phyloP scores from a whole-genome alignment of 2,113 vertebrate genomes.

The Egretta garzetta region DNA sequence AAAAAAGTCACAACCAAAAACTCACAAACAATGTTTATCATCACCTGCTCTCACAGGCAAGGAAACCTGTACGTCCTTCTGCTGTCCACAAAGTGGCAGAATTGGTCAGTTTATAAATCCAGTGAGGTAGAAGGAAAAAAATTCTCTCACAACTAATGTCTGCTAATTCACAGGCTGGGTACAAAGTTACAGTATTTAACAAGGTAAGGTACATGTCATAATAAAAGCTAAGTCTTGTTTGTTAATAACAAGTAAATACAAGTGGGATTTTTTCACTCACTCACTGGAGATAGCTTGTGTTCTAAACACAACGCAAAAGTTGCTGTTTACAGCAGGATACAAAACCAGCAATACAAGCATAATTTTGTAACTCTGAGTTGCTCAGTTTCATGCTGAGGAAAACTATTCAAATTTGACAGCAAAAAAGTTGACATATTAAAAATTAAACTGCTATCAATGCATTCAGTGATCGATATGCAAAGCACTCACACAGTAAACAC shows the following conservation, averaged over 20 bases:
- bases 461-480: neutral
- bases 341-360: neutral
- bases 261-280: neutral
- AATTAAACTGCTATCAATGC: neutral
- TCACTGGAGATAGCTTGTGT: neutral
- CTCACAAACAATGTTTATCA: neutral
- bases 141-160: neutral
- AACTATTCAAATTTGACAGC: neutral
- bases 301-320: neutral
- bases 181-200: neutral
- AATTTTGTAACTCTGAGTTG: neutral
- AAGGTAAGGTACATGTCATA: neutral
- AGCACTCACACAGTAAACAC: neutral
- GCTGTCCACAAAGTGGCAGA: slow-evolving; percentile 45
- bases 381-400: neutral
- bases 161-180: neutral
- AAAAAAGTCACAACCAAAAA: neutral
- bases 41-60: neutral
- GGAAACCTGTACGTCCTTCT: slow-evolving; percentile 8
- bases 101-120: slow-evolving; percentile 11
- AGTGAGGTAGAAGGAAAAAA: neutral
- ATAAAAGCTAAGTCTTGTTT: neutral
- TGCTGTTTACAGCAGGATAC: neutral
- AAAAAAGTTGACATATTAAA: neutral
- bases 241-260: neutral